Conservation (phyloP, 2,888 invertebrate genomes). For the Xestoiulus laeticollis region DNA sequence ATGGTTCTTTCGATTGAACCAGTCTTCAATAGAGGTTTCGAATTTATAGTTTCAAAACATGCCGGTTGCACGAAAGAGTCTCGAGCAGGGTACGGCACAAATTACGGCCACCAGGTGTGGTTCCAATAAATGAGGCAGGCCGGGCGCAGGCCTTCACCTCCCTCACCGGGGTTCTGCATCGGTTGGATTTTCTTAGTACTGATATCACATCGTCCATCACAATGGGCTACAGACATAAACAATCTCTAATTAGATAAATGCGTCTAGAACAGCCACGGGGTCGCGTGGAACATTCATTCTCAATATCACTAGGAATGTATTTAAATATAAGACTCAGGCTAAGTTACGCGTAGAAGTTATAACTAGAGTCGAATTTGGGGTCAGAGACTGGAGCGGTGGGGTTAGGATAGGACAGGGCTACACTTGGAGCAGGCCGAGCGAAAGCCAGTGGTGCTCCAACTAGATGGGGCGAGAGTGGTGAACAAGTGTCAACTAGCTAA, state of each 20-base stretch:
- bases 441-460: background rate
- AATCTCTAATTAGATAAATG: conserved; percentile 37
- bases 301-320: conserved; percentile 34
- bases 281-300: conserved; percentile 34
- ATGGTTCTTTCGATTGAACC: no score
- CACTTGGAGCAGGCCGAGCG: background rate
- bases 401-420: background rate
- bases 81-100: background rate
- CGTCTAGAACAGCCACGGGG: conserved; percentile 27
- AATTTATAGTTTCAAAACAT: no score
- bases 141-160: background rate
- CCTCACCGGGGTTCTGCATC: conserved; percentile 16
- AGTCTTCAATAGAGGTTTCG: no score
- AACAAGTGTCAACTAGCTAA: background rate
- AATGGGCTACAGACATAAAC: conserved; percentile 36
- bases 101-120: background rate
- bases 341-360: conserved; percentile 2
- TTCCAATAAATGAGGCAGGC: background rate
- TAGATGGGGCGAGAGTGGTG: background rate
- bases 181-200: conserved; percentile 37
- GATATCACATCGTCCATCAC: conserved; percentile 37
- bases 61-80: background rate
- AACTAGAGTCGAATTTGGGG: conserved; percentile 28
- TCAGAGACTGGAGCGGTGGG: background rate
- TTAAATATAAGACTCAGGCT: conserved; percentile 24